Percentiles rank a stretch among this genome's conserved stretches.
phyloP scores from a whole-genome alignment of 2,797 vertebrate genomes.

The Gymnopithys bicolor region DNA sequence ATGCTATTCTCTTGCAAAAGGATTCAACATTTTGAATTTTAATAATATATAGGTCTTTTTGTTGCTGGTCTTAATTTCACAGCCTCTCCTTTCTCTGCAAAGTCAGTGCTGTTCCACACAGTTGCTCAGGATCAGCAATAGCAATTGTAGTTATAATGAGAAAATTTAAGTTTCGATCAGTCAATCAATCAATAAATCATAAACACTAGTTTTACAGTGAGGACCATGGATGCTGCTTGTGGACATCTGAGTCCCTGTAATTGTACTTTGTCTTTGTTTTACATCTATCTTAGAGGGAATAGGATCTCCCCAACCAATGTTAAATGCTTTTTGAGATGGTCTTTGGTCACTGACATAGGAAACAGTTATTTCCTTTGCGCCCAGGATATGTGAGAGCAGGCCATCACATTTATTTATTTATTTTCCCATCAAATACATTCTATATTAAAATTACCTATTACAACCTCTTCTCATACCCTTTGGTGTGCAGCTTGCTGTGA shows the following conservation, averaged over 20 bases:
- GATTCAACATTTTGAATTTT: conserved; percentile 14
- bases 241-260: not conserved
- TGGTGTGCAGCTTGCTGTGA: not conserved
- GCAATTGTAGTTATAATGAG: not conserved
- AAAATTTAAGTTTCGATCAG: conserved; percentile 37
- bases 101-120: not conserved
- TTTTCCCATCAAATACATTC: not conserved
- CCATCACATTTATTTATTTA: not conserved
- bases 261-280: not conserved
- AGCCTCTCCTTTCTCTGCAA: not conserved
- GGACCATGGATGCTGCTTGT: conserved; percentile 16
- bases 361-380: not conserved
- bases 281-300: not conserved
- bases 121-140: conserved; percentile 56
- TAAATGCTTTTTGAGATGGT: not conserved
- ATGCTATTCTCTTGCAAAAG: not conserved
- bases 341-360: not conserved
- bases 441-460: not conserved
- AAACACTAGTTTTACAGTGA: conserved; percentile 25
- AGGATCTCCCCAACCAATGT: not conserved
- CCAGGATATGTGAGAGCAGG: not conserved
- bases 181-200: not conserved
- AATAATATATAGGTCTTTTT: not conserved
- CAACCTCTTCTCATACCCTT: not conserved
- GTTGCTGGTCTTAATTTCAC: not conserved